A percentile compares a stretch with the other conserved stretches of the same genome.
phyloP scores from a whole-genome alignment of 92 coral and sea anemone species.

The Epizoanthus fatuus region DNA sequence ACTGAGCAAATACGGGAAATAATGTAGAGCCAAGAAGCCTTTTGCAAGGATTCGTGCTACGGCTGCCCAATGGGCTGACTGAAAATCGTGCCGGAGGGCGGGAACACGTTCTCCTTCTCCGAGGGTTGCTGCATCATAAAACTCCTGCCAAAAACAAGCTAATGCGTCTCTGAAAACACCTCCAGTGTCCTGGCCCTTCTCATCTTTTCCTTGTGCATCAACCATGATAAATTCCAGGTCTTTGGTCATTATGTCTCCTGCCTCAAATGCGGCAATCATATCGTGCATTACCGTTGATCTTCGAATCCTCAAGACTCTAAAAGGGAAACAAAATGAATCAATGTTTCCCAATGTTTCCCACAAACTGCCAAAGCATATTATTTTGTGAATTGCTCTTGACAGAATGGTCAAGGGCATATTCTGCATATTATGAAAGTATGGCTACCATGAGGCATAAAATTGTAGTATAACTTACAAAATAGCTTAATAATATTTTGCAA shows the following conservation, averaged over 20 bases:
- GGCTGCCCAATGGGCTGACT: conserved; percentile 55
- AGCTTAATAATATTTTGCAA: too few relatives aligned
- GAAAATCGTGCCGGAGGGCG: conserved; percentile 56
- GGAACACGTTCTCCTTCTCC: conserved; percentile 60
- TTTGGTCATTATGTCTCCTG: background rate
- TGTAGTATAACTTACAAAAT: too few relatives aligned
- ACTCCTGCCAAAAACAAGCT: conserved; percentile 57
- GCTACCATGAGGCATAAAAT: too few relatives aligned
- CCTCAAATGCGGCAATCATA: conserved; percentile 19
- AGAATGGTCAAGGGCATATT: too few relatives aligned
- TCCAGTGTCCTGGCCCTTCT: conserved; percentile 10
- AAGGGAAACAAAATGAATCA: too few relatives aligned
- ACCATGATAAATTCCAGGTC: background rate
- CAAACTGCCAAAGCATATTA: too few relatives aligned
- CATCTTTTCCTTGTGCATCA: conserved; percentile 27
- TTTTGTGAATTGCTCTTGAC: too few relatives aligned
- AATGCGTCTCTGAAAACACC: conserved; percentile 51
- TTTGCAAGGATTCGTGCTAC: conserved; percentile 45
- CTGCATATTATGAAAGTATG: too few relatives aligned
- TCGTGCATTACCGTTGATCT: conserved; percentile 29
- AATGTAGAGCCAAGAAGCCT: conserved; percentile 45
- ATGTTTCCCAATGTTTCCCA: too few relatives aligned
- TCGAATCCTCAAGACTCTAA: background rate
- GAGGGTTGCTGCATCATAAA: conserved; percentile 46
- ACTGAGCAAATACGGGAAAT: conserved; percentile 48